phyloP scores from a whole-genome alignment of 2,113 vertebrate genomes.

The Ranitomeya imitator region DNA sequence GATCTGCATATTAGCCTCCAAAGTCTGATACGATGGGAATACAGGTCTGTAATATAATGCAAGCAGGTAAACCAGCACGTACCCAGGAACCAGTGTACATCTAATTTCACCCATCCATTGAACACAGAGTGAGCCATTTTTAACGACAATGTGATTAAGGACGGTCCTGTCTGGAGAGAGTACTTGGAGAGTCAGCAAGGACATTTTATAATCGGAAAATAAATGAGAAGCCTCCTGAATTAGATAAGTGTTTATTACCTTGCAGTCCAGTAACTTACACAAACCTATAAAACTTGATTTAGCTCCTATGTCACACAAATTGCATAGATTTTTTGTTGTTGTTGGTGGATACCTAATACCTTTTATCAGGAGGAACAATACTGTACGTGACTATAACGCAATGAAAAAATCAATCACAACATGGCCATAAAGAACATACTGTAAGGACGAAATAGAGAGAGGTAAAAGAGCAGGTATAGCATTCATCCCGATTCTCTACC shows the following conservation, averaged over 20 bases:
- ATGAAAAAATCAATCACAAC: slow-evolving; percentile 19
- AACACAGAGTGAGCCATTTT: slow-evolving; percentile 20
- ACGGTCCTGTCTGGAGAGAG: slow-evolving; percentile 11
- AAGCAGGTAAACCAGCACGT: not conserved
- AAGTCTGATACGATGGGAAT: not conserved
- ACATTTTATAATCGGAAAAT: slow-evolving; percentile 33
- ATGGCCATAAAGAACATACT: not conserved
- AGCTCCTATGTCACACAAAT: slow-evolving; percentile 16
- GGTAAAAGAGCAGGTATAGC: not conserved
- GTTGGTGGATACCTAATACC: slow-evolving; percentile 11
- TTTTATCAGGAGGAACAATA: slow-evolving; percentile 18
- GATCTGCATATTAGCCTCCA: not conserved
- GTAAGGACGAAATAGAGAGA: not conserved
- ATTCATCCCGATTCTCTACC: not conserved
- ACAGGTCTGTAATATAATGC: not conserved
- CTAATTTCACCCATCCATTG: not conserved
- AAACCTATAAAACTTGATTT: slow-evolving; percentile 37
- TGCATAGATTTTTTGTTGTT: slow-evolving; percentile 9
- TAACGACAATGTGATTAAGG: not conserved
- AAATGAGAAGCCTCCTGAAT: slow-evolving; percentile 31
- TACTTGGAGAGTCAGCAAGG: slow-evolving; percentile 3
- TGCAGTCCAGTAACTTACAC: slow-evolving; percentile 32
- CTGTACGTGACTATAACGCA: slow-evolving; percentile 12
- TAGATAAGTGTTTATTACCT: slow-evolving; percentile 37
- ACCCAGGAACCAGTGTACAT: not conserved